Base-by-base conservation (phyloP, 2,888 invertebrate species). In the Chouioia cunea region DNA sequence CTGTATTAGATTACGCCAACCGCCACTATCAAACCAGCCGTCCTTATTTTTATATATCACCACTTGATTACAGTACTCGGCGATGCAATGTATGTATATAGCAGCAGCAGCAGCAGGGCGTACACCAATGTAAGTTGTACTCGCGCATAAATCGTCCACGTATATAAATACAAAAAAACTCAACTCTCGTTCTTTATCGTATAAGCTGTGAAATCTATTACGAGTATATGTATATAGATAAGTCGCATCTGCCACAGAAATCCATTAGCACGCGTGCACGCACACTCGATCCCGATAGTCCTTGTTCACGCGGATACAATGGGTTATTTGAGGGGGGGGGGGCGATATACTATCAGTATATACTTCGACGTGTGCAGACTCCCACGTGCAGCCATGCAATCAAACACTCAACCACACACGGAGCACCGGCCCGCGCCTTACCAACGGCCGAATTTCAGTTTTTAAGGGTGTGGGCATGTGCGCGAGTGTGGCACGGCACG, bases 391-490 rank as follows among this genome's bases (percentile, higher is more conserved):
- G n/a, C 73, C 65, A 58, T 44, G 54, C 58, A 47, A 22, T n/a
- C n/a, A n/a, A n/a, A n/a, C n/a, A n/a, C n/a, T n/a, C n/a, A n/a
- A n/a, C n/a, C n/a, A 73, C 22, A 50, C 53, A 46, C 14, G 52
- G 59, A 52, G 54, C 67, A 73, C 74, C 18, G 23, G 23, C 73
- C 74, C 73, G 68, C n/a, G n/a, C n/a, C n/a, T n/a, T n/a, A n/a
- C 75, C 76, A 74, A 77, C 73, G 73, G 72, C 76, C 73, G 73
- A 70, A 36, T 73, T 68, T 70, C 44, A 18, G 15, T 18, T 52
- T 43, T 62, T 23, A 36, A 43, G 43, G 22, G 47, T 52, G 1
- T 16, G 18, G 22, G 46, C 23, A 23, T 18, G 18, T 6, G 16
- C 14, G 52, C 54, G 20, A 3, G 36, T 36, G 10, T 3, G 36